Evolutionary conservation across 23 tunicate genomes (phyloP).

Genomic region (Clavelina lepadiformis): DNA sequence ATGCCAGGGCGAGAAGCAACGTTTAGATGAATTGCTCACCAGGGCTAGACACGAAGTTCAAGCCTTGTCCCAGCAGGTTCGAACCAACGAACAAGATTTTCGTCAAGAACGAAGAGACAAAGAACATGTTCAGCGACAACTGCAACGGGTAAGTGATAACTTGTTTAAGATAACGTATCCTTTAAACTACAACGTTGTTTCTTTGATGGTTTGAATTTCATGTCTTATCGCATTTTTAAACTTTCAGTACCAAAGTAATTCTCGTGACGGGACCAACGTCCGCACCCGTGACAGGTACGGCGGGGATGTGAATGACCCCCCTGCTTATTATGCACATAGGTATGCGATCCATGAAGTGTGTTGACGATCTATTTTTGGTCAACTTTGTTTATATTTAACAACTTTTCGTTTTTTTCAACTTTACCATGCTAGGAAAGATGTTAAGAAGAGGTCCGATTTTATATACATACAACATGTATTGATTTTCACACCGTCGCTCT

Average conservation of each 20-base stretch:
- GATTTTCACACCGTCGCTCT: no score
- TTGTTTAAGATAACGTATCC: not conserved
- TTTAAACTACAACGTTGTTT: not conserved
- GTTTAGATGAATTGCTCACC: conserved; percentile 33
- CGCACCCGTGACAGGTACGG: conserved; percentile 14
- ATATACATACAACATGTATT: no score
- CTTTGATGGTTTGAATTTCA: not conserved
- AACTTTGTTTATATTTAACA: no score
- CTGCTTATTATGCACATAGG: conserved; percentile 18
- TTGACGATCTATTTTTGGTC: no score
- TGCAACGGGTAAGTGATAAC: conserved; percentile 40
- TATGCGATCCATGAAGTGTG: no score
- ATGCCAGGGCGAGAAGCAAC: conserved; percentile 57
- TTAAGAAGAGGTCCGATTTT: no score
- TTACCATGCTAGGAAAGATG: no score
- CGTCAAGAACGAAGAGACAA: conserved; percentile 48
- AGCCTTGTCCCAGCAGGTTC: conserved; percentile 47
- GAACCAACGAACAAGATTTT: conserved; percentile 45
- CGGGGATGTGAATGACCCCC: conserved; percentile 15
- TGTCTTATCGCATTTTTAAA: not conserved
- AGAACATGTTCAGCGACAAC: conserved; percentile 43
- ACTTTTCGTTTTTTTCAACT: no score
- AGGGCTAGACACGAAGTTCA: conserved; percentile 38
- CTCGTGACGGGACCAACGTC: no score
- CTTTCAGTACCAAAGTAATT: not conserved